Evolutionary conservation across 2,797 vertebrate species (phyloP).

Genomic region (Poeciliopsis turneri): DNA sequence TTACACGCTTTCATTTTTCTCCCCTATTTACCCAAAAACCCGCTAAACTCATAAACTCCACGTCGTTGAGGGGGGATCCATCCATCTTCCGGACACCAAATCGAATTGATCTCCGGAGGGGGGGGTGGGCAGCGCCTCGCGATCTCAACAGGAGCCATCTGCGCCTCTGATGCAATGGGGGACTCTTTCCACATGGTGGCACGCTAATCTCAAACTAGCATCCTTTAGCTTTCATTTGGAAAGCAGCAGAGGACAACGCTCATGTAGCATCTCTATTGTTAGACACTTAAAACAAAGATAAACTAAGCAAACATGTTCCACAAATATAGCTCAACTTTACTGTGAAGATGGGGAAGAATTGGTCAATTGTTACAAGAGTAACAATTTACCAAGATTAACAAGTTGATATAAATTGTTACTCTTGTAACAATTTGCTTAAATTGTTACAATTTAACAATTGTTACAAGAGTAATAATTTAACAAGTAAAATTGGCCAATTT

Average conservation of each 20-base stretch:
- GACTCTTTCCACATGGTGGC: conserved; percentile 50
- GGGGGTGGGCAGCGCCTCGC: conserved; percentile 36
- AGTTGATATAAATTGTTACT: too few relatives aligned
- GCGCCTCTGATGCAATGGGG: conserved; percentile 42
- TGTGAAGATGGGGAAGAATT: not conserved
- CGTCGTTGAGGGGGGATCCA: conserved; percentile 74
- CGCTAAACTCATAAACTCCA: conserved; percentile 76
- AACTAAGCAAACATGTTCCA: not conserved
- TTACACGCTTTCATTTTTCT: conserved; percentile 70
- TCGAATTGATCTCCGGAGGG: conserved; percentile 72
- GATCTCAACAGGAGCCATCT: conserved; percentile 78
- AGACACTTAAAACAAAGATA: too few relatives aligned
- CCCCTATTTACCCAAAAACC: conserved; percentile 70
- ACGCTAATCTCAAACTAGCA: conserved; percentile 39
- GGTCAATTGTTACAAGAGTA: too few relatives aligned
- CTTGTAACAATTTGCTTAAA: too few relatives aligned
- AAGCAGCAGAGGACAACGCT: not conserved
- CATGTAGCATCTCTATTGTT: not conserved
- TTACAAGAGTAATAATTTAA: not conserved
- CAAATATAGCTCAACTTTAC: not conserved
- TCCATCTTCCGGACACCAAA: conserved; percentile 80
- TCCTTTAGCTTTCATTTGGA: conserved; percentile 1
- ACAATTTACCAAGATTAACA: too few relatives aligned
- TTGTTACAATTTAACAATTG: too few relatives aligned
- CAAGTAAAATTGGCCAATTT: not conserved